Base-by-base conservation (phyloP, 2,113 vertebrate genomes). In the Ia io region DNA sequence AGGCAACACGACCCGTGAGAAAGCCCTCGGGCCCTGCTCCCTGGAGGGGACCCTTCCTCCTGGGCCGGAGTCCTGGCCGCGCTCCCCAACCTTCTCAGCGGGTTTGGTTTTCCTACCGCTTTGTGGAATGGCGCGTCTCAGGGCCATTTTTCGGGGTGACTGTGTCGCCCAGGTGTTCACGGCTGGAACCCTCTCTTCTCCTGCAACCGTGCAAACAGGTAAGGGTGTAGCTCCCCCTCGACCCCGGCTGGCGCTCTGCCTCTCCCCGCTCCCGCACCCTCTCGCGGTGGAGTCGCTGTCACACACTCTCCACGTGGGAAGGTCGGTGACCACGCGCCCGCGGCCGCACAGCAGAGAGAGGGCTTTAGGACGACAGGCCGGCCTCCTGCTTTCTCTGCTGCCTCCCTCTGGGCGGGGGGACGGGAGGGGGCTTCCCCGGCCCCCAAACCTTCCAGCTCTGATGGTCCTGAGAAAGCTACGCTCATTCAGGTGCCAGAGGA, bases 1-100 rank as follows among this genome's bases (percentile, higher is more conserved):
- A 91, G 74, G 53, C 93, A 63, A 51, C 84, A 20, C 11, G 56
- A 78, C 65, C 91, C 51, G 3, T 28, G 88, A 88, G 91, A 84
- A 93, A 92, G 96, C 83, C 44, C 73, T 2, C 23, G 59, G 88
- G 85, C 37, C 67, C 13, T 94, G 94, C 82, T 95, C 84, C 69
- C 92, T 32, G 14, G 35, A 8, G 37, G 65, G 88, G 56, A 93
- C 89, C 71, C 85, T 91, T 37, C 65, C 61, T 69, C 56, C 47
- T 11, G 35, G 2, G 71, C n/a, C 37, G 9, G 77, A 74, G 59
- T 51, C 86, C 12, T 86, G 25, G 17, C 10, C 9, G 7, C 17
- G 32, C 25, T 35, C 65, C 16, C 8, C 63, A 25, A 1, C 0
- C 1, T 8, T 53, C 6, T 1, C 49, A 63, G n/a, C 1, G 23